Percentiles rank a stretch among this genome's conserved stretches.
Evolutionary conservation across 1,140 invertebrate species (phyloP).

Genomic region (Ostrea denselamellosa): DNA sequence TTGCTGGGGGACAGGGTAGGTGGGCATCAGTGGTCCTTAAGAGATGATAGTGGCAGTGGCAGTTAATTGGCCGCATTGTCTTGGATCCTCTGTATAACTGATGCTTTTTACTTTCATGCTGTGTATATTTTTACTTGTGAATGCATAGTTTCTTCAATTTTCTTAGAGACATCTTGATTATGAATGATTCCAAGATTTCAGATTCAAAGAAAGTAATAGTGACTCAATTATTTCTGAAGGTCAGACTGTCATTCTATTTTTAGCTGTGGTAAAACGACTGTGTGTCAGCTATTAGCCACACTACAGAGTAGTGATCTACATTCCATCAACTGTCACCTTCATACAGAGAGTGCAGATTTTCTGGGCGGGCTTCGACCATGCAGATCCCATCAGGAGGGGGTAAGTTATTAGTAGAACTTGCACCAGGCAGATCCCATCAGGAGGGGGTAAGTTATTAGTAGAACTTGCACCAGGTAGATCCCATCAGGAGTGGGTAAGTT

Average conservation of each 20-base stretch:
- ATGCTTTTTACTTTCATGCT: no score
- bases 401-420: neutral
- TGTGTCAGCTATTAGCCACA: constrained; percentile 92
- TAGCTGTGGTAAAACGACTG: constrained; percentile 97
- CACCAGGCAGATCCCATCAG: constrained; percentile 85
- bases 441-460: constrained; percentile 41
- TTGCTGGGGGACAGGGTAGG: no score
- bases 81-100: no score
- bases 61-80: no score
- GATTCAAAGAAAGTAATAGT: no score
- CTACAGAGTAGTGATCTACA: constrained; percentile 85
- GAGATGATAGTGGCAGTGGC: no score
- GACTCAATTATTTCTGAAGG: neutral
- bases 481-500: constrained; percentile 58
- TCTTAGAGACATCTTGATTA: no score
- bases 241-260: neutral
- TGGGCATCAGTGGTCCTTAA: no score
- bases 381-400: constrained; percentile 77
- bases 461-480: constrained; percentile 84
- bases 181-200: no score
- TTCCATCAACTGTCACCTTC: constrained; percentile 98
- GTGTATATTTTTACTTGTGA: no score
- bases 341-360: constrained; percentile 98
- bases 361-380: constrained; percentile 96
- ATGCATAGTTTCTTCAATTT: no score